Evolutionary conservation across 2,113 vertebrate genomes (phyloP).

Genomic region (Eretmochelys imbricata): DNA sequence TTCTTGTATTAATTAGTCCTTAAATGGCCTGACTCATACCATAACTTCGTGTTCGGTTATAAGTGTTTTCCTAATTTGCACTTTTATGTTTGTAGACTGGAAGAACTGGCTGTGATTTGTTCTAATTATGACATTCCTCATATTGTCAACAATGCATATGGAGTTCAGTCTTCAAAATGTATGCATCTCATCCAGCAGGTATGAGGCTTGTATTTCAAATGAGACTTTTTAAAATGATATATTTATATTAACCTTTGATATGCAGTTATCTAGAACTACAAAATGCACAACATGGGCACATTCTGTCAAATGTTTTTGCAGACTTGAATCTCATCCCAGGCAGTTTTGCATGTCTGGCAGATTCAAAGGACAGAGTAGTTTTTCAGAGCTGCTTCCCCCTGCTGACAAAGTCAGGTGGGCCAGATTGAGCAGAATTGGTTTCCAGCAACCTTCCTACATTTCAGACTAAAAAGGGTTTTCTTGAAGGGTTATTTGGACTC

Average conservation of each 20-base stretch:
- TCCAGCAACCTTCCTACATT: neutral
- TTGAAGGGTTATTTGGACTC: neutral
- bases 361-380: neutral
- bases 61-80: slow-evolving; percentile 42
- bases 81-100: slow-evolving; percentile 83
- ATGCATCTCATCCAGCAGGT: slow-evolving; percentile 99
- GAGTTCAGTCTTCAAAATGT: slow-evolving; percentile 95
- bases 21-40: neutral
- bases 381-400: neutral
- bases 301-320: neutral
- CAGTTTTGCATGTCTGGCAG: neutral
- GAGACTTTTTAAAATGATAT: neutral
- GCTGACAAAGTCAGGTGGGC: neutral
- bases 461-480: neutral
- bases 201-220: slow-evolving; percentile 37
- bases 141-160: slow-evolving; percentile 97
- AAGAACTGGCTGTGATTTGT: slow-evolving; percentile 91
- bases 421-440: neutral
- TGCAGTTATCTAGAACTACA: neutral
- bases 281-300: neutral
- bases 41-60: neutral
- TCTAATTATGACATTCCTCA: slow-evolving; percentile 89
- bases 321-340: neutral
- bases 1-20: neutral
- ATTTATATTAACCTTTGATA: neutral